Evolutionary conservation across 53 echinoderm and acorn worm species (phyloP), one percentile per base, ranked within the genome.

Genomic region (Paracentrotus lividus): DNA sequence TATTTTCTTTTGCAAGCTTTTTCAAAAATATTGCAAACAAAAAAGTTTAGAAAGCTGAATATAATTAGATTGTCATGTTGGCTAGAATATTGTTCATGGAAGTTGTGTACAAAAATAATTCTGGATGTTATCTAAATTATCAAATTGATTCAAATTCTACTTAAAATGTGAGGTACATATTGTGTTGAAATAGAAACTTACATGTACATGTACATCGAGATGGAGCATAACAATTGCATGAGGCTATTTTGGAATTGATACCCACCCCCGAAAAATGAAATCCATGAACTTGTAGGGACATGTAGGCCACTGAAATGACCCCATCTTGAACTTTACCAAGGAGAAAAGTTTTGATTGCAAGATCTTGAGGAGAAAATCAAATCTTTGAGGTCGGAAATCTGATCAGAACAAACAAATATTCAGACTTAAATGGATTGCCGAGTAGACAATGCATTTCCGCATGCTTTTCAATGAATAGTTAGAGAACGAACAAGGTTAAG

Each of bases 321-420:
- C 38, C 20, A 36, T 55, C 86, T 86, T 86, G 86, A 86, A 86
- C 86, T 86, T 86, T 56, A 7, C 26, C n/a, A 47, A 45, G 56
- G 55, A 86, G 53, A 56, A 56, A 9, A 81, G 10, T 67, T 67
- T 33, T 7, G 27, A 7, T 14, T 12, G 56, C 24, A 36, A 51
- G 43, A 49, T 45, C 3, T 3, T 32, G 86, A 54, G 51, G 49
- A 86, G 52, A 56, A 54, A 86, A 86, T 56, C 36, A 33, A 86
- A 38, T 53, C 86, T 86, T 49, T 86, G 32, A 86, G 86, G 86
- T 86, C 86, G 56, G 86, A 56, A 53, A 86, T 86, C 86, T 86
- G 86, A 86, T 52, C 86, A 86, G 86, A 49, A 56, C 53, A 86
- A 86, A 86, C 56, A 86, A 86, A 86, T 86, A 86, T 86, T 54